Evolutionary conservation across 2,797 vertebrate species (phyloP).

Genomic region (Argya squamiceps): DNA sequence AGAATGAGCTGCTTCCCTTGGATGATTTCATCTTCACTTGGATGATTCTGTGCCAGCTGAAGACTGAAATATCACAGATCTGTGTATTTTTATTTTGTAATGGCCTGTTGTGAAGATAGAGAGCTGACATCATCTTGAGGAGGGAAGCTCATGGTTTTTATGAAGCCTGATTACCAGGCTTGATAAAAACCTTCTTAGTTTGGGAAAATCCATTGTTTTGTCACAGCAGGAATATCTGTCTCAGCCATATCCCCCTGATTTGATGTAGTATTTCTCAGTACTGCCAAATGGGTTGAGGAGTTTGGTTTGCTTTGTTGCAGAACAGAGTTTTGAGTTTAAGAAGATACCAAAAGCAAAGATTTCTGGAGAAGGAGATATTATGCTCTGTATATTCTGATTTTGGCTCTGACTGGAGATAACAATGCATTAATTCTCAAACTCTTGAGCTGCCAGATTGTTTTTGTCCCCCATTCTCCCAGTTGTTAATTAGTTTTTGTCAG

Average conservation of each 20-base stretch:
- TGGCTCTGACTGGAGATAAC: neutral
- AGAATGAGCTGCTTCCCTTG: neutral
- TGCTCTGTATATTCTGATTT: neutral
- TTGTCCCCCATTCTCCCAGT: neutral
- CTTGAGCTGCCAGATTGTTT: neutral
- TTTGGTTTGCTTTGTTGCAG: neutral
- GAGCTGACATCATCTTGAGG: neutral
- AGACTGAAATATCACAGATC: neutral
- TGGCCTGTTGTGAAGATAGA: neutral
- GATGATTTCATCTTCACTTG: neutral
- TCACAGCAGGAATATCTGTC: neutral
- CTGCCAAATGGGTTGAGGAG: neutral
- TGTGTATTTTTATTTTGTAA: neutral
- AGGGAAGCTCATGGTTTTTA: neutral
- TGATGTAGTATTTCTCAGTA: neutral
- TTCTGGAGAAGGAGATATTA: neutral
- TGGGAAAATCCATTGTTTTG: neutral
- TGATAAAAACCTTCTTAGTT: neutral
- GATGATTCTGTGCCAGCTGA: neutral
- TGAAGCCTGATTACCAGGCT: neutral
- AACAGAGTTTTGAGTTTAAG: neutral
- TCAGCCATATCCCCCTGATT: neutral
- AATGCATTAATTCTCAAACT: neutral
- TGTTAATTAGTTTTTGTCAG: neutral
- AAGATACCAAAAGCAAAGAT: neutral